Base-by-base conservation (phyloP, 2,888 invertebrate genomes). In the Synergus umbraculus region DNA sequence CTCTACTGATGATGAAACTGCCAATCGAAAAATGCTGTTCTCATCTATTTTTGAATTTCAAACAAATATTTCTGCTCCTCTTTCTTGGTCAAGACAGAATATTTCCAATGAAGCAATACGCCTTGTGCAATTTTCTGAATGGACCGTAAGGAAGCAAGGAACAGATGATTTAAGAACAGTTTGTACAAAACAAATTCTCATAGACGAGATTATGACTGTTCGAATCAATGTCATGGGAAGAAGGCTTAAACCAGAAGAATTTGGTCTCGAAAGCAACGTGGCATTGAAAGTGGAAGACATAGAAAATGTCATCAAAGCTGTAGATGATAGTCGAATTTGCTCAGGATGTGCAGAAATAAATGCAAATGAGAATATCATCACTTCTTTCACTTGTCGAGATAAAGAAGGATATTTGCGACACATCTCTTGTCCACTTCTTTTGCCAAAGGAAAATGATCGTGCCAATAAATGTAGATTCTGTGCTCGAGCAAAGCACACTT, bases 341-440 rank as follows among this genome's bases (percentile, higher is more conserved):
- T 15, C 65, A n/a, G 65, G 65, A 8, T n/a, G 65, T 43, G 65
- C 65, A 9, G n/a, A 65, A 37, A 65, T 65, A 65, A 43, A 9
- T 65, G 65, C 65, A 2, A n/a, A 9, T 15, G 43, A 65, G n/a
- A 65, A 65, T 65, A 65, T 41, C 5, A 43, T 65, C 13, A 41
- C 41, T 0, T 65, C 65, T 1, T 43, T 65, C 41, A 41, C 65
- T 41, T 9, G 5, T 65, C 65, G 65, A 9, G 65, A 65, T 65
- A 65, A 65, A 65, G 65, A 65, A 41, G 65, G 65, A 4, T 65
- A 43, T 65, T 65, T 65, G 41, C 41, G 65, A 5, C 65, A 65
- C 37, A 65, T 4, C 2, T 65, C n/a, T 65, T 65, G 41, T 41
- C n/a, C 65, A 41, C 15, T 41, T 12, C 15, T 65, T 65, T 65